These are phyloP conservation scores for Tragelaphus imberbis DNA, from an alignment of 2,113 vertebrate genomes.

Conservation along the genomic window DNA sequence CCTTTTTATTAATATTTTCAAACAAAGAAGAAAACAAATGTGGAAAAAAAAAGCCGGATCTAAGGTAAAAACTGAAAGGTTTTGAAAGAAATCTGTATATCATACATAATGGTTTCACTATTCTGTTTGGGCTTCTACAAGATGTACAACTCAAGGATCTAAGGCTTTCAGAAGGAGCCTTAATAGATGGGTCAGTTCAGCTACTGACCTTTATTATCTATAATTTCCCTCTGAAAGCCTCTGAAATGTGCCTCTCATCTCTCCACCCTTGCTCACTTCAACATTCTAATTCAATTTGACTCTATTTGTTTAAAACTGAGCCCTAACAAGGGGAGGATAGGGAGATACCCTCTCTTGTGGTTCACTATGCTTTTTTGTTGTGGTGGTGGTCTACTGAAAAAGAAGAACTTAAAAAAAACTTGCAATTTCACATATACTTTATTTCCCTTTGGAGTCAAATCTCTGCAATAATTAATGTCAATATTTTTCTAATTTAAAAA, in stretches of 20 bases:
- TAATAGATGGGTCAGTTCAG: background rate
- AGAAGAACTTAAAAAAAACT: background rate
- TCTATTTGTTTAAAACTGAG: background rate
- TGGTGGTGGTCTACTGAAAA: background rate
- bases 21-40: background rate
- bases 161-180: background rate
- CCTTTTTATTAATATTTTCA: background rate
- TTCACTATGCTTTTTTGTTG: conserved; percentile 33
- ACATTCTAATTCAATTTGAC: background rate
- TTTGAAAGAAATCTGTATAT: background rate
- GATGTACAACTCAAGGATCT: background rate
- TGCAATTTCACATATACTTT: conserved; percentile 33
- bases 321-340: background rate
- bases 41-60: background rate
- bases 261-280: background rate
- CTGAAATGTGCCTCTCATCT: background rate
- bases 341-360: background rate
- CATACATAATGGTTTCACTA: background rate
- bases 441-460: conserved; percentile 30
- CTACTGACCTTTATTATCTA: background rate
- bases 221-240: background rate
- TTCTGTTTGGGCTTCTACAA: background rate
- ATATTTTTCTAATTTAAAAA: conserved; percentile 40
- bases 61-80: background rate
- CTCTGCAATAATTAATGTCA: conserved; percentile 18